phyloP scores from a whole-genome alignment of 2,888 invertebrate genomes.

The Thymelicus acteon region DNA sequence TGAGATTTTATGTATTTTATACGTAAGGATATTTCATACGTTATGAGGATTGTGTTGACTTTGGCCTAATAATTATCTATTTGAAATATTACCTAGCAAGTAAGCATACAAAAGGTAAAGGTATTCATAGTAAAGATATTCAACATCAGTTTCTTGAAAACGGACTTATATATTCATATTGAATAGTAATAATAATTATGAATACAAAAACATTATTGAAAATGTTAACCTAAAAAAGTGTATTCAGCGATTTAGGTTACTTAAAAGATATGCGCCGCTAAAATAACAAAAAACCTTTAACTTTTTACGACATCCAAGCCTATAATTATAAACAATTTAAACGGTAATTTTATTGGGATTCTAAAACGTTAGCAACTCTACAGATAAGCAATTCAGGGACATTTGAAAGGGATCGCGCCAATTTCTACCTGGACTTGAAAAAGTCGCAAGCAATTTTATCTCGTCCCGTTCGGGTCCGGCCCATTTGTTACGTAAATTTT shows the following conservation, averaged over 20 bases:
- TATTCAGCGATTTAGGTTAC: not conserved
- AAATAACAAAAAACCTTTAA: conserved; percentile 18
- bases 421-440: conserved; percentile 61
- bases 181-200: not conserved
- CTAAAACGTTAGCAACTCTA: conserved; percentile 40
- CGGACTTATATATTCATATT: too few species aligned
- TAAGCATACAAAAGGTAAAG: too few species aligned
- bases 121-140: too few species aligned
- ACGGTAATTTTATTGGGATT: conserved; percentile 50
- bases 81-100: too few species aligned
- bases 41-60: too few species aligned
- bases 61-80: too few species aligned
- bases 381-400: conserved; percentile 35
- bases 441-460: conserved; percentile 60
- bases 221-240: too few species aligned
- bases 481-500: conserved; percentile 67
- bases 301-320: conserved; percentile 26
- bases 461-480: conserved; percentile 60
- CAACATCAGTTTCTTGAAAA: too few species aligned
- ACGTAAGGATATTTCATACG: too few species aligned
- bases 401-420: conserved; percentile 55
- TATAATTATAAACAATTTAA: conserved; percentile 51
- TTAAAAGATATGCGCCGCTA: not conserved
- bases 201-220: too few species aligned
- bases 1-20: not conserved